Evolutionary conservation across 2,797 vertebrate genomes (phyloP).

Genomic region (Dendrocincla tyrannina): DNA sequence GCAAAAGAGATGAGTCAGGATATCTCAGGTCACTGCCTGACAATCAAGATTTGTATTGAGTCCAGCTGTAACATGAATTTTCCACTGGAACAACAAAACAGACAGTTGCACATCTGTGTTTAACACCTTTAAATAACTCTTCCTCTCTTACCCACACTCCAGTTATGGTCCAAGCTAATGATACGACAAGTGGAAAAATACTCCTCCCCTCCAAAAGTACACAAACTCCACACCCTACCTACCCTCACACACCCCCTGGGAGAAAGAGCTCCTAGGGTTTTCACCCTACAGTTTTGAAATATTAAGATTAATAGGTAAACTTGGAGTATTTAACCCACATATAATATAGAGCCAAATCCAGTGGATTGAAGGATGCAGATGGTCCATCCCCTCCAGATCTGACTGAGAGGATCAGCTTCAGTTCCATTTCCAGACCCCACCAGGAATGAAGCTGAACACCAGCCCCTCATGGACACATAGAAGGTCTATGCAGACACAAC

Average conservation of each 20-base stretch:
- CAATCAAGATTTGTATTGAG: not conserved
- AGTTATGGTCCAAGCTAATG: not conserved
- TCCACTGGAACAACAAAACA: not conserved
- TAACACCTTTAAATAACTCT: not conserved
- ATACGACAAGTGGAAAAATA: accelerated
- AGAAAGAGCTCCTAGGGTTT: accelerated
- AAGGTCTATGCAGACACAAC: not conserved
- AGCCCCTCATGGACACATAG: accelerated
- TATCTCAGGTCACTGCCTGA: not conserved
- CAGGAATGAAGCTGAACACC: not conserved
- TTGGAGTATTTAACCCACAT: not conserved
- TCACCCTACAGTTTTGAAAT: not conserved
- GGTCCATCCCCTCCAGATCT: accelerated
- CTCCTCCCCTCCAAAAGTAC: accelerated
- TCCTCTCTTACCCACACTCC: not conserved
- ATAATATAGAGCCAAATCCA: not conserved
- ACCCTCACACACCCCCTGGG: accelerated
- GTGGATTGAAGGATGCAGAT: accelerated
- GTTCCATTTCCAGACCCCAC: not conserved
- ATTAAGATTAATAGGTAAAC: not conserved
- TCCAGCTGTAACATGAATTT: not conserved
- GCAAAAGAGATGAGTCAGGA: not conserved
- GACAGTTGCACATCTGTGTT: not conserved
- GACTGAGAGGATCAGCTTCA: not conserved
- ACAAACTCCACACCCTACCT: accelerated